These are phyloP conservation scores for Cheirogaleus major DNA, from an alignment of 2,797 vertebrate genomes.

Conservation along the genomic window DNA sequence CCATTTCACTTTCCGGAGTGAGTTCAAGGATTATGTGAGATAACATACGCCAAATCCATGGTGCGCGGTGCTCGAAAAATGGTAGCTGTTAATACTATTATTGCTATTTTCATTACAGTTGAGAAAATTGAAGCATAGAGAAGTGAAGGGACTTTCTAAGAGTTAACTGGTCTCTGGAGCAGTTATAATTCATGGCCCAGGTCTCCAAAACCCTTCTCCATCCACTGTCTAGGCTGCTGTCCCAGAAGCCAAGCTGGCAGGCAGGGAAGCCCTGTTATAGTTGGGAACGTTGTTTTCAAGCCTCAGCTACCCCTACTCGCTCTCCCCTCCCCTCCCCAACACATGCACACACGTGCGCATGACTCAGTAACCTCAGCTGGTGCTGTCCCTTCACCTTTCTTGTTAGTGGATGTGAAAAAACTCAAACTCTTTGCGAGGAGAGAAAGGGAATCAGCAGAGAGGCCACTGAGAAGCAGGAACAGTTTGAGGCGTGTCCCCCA, in stretches of 20 bases:
- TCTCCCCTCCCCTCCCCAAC: too few relatives aligned
- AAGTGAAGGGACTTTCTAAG: neutral
- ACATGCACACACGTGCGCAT: fast-evolving
- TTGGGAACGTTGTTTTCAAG: neutral
- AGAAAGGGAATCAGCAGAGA: too few relatives aligned
- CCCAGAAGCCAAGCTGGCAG: neutral
- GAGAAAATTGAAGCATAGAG: neutral
- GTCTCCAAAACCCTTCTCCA: neutral
- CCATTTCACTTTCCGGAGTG: neutral
- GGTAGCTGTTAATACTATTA: neutral
- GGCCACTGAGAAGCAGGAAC: neutral
- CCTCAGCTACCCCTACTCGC: neutral
- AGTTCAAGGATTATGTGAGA: neutral
- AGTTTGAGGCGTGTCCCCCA: neutral
- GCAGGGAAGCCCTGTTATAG: neutral
- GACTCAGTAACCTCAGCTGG: neutral
- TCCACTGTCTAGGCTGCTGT: fast-evolving
- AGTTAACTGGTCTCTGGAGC: neutral
- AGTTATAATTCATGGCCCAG: neutral
- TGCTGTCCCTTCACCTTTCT: neutral
- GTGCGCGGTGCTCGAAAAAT: neutral
- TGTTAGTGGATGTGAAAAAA: neutral
- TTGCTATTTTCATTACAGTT: neutral
- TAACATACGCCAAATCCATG: neutral
- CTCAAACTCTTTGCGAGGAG: neutral